phyloP scores from a whole-genome alignment of 2,888 invertebrate genomes.

The Lathronympha strigana region DNA sequence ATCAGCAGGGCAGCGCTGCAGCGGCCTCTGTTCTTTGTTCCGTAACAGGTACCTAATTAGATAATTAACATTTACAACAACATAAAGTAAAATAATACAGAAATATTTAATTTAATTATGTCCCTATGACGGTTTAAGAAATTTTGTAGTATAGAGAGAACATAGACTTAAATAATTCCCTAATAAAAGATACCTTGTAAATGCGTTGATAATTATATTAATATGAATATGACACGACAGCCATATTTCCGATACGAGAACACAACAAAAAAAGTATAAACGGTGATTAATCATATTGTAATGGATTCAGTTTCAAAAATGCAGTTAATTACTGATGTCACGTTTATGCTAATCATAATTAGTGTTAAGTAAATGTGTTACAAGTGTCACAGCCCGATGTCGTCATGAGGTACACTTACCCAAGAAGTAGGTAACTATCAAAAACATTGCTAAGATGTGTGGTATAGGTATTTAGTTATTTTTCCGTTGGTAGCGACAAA shows the following conservation, averaged over 20 bases:
- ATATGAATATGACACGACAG: too few relatives aligned
- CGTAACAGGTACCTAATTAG: too few relatives aligned
- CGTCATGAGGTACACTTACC: neutral
- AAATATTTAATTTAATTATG: too few relatives aligned
- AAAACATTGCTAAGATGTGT: slow-evolving; percentile 8
- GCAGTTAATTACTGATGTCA: slow-evolving; percentile 10
- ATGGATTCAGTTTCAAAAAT: neutral
- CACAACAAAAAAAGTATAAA: neutral
- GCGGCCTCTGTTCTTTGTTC: too few relatives aligned
- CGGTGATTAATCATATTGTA: neutral
- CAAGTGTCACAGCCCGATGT: slow-evolving; percentile 5
- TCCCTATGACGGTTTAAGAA: too few relatives aligned
- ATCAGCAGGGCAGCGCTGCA: too few relatives aligned
- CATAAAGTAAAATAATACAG: too few relatives aligned
- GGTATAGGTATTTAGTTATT: slow-evolving; percentile 6
- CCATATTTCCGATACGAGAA: neutral
- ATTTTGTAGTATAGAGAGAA: too few relatives aligned
- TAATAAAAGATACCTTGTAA: too few relatives aligned
- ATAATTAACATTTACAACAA: too few relatives aligned
- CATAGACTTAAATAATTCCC: too few relatives aligned
- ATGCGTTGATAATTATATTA: too few relatives aligned
- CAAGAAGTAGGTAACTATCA: neutral
- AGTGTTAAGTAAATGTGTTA: slow-evolving; percentile 1
- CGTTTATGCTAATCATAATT: slow-evolving; percentile 11
- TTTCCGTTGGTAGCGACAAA: slow-evolving; percentile 26